A percentile compares a stretch with the other conserved stretches of the same genome.
These are phyloP conservation scores for Eudyptes chrysolophus DNA, from an alignment of 2,113 vertebrate species.

Conservation along the genomic window DNA sequence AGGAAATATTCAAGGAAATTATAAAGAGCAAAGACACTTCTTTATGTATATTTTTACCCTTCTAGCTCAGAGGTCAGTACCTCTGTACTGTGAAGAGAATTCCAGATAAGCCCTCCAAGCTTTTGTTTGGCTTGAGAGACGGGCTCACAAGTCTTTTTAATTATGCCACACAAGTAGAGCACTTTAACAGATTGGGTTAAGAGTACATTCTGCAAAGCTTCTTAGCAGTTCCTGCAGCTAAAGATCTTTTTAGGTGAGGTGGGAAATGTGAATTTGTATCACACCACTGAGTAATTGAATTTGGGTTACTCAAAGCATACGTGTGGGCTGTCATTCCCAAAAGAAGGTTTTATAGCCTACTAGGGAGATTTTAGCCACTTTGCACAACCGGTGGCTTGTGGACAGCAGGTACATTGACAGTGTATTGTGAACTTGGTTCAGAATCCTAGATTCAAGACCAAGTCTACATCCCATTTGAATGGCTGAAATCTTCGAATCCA, in stretches of 20 bases:
- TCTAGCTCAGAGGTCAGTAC: background rate
- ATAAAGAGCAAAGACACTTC: background rate
- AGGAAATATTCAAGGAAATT: background rate
- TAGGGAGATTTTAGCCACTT: background rate
- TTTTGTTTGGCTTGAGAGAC: constrained; percentile 32
- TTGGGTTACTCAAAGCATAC: background rate
- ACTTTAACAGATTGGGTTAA: constrained; percentile 14
- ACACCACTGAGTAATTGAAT: background rate
- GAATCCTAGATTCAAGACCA: background rate
- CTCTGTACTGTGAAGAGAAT: background rate
- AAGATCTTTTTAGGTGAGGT: constrained; percentile 22
- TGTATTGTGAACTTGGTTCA: background rate
- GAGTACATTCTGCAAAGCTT: constrained; percentile 19
- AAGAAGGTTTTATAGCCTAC: background rate
- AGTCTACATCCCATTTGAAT: background rate
- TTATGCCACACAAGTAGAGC: background rate
- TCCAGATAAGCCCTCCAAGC: background rate
- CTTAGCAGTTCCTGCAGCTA: constrained; percentile 13
- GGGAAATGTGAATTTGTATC: constrained; percentile 28
- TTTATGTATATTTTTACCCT: background rate
- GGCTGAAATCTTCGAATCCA: background rate
- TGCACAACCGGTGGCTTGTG: background rate
- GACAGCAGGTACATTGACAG: background rate
- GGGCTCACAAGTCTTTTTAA: constrained; percentile 10
- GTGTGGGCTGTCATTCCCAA: background rate